Base-by-base conservation (phyloP, 2,888 invertebrate species). In the Andrena marginata region DNA sequence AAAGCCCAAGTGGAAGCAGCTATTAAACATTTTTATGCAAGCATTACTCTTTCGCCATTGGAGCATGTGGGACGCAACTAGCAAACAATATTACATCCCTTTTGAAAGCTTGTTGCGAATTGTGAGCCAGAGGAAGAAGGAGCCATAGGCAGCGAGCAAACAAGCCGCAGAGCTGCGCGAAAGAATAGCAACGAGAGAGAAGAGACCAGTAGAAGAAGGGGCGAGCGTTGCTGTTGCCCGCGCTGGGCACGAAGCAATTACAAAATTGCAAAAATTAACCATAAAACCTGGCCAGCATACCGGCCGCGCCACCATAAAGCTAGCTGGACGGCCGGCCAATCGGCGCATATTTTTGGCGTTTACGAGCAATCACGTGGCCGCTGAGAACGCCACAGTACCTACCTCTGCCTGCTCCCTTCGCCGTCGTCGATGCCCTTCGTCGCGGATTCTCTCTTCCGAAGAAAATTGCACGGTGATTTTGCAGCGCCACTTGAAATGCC, bases 301-400 rank as follows among this genome's bases (percentile, higher is more conserved):
- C 83, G 83, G 23, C 85, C 80, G 85, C 84, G 87, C 85, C 84
- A 80, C 87, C 90, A 89, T 92, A 92, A 92, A 92, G 85, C 89
- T 89, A 86, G 88, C 89, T 83, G 87, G 78, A 85, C 86, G 87
- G 86, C 84, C 89, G 87, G 87, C 92, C 92, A 93, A 93, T 93
- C 92, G 90, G 89, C 89, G 93, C 91, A 92, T 91, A 93, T 92
- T 93, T 94, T 93, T 92, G 93, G 93, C 91, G 88, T 94, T 94
- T 94, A 94, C 93, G 94, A 94, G 89, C 93, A 93, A 93, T 93
- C 93, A 92, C 90, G 90, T 87, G 90, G 90, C 90, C 89, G 84
- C 87, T 65, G 80, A 72, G 86, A 87, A 84, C 84, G 79, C 64
- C 42, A 48, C 31, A 56, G 68, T 26, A 69, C 76, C 84, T 35